These are phyloP conservation scores for Eucera pruinosa DNA, from an alignment of 2,888 invertebrate species.

Conservation along the genomic window DNA sequence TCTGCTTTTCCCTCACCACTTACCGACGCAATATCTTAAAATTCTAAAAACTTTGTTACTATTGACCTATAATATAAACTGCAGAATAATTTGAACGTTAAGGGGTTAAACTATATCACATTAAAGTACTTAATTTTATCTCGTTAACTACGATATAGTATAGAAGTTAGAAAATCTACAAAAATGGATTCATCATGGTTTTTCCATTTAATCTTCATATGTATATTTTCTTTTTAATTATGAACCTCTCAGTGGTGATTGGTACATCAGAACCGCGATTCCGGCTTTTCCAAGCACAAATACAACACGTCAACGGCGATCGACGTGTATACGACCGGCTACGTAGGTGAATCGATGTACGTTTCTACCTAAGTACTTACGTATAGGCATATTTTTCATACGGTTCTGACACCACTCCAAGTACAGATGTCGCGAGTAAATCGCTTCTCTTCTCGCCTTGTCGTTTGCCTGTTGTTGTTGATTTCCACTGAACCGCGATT, in stretches of 20 bases:
- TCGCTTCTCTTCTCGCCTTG: slow-evolving; percentile 13
- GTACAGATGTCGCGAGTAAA: slow-evolving; percentile 12
- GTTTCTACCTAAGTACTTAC: slow-evolving; percentile 7
- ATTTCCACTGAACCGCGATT: slow-evolving; percentile 23
- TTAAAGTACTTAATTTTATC: no score
- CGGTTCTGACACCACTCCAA: slow-evolving; percentile 5
- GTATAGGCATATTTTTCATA: neutral
- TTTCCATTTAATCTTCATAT: no score
- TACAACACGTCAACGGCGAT: slow-evolving; percentile 22
- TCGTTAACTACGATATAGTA: no score
- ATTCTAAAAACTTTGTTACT: no score
- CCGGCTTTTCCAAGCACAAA: slow-evolving; percentile 5
- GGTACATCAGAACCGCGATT: slow-evolving; percentile 9
- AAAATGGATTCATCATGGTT: no score
- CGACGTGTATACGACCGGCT: slow-evolving; percentile 7
- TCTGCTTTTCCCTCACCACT: no score
- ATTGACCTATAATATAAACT: no score
- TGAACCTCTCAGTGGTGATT: slow-evolving; percentile 34
- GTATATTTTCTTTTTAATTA: slow-evolving; percentile 25
- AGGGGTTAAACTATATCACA: no score
- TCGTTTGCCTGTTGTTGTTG: neutral
- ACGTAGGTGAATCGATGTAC: neutral
- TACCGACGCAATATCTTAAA: no score
- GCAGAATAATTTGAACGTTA: no score
- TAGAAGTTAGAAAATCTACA: no score